Percentiles rank a stretch among this genome's conserved stretches.
Evolutionary conservation across 1,140 invertebrate genomes (phyloP).

Genomic region (Oppia nitens): DNA sequence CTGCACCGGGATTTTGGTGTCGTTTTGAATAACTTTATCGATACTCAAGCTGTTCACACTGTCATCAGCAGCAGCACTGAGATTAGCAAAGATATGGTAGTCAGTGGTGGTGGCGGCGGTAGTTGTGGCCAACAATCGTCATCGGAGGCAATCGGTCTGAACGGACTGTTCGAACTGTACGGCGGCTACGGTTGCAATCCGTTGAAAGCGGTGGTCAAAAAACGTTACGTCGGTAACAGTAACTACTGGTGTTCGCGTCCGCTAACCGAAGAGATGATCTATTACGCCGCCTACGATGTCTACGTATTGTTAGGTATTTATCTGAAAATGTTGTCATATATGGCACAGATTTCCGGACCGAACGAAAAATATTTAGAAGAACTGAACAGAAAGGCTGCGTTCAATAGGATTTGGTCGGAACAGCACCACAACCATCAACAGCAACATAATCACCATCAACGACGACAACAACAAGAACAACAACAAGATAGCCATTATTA

Average conservation of each 20-base stretch:
- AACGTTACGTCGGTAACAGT: conserved; percentile 1
- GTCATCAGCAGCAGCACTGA: not conserved
- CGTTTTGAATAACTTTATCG: not conserved
- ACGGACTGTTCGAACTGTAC: not conserved
- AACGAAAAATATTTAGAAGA: not conserved
- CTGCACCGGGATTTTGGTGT: not conserved
- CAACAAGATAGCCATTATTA: too few relatives aligned
- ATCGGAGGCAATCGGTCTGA: not conserved
- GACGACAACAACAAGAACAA: not conserved
- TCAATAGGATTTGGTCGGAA: not conserved
- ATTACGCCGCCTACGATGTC: conserved; percentile 11
- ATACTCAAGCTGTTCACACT: not conserved
- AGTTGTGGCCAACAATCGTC: not conserved
- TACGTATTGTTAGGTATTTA: not conserved
- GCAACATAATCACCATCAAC: not conserved
- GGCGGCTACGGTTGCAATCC: not conserved
- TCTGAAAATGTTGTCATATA: not conserved
- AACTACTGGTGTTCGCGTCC: not conserved
- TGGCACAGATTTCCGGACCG: not conserved
- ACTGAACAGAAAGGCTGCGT: not conserved
- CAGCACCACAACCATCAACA: not conserved
- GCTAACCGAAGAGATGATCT: not conserved
- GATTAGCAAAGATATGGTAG: not conserved
- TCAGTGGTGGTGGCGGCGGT: not conserved
- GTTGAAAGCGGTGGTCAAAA: conserved; percentile 4